Percentiles rank a stretch among this genome's conserved stretches.
Conservation (phyloP, 2,888 invertebrate genomes). For the Lasius fuliginosus region DNA sequence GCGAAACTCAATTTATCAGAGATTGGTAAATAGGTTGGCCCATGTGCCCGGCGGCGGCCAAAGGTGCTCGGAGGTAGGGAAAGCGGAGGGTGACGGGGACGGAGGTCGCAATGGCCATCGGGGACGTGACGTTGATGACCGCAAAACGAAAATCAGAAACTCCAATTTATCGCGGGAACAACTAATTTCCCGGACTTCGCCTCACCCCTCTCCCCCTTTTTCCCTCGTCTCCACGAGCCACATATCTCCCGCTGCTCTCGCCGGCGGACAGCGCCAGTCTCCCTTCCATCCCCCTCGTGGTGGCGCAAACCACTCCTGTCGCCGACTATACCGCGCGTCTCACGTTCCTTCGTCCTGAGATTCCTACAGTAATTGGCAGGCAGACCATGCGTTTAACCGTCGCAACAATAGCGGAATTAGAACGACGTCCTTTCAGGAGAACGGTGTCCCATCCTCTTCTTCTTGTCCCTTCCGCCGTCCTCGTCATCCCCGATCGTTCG, state of each 20-base stretch:
- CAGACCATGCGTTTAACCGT: conserved; percentile 64
- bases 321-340: conserved; percentile 52
- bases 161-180: conserved; percentile 78
- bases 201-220: conserved; percentile 16
- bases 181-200: conserved; percentile 74
- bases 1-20: conserved; percentile 77
- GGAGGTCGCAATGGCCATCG: conserved; percentile 63
- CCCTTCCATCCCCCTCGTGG: neutral
- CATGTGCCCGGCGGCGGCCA: conserved; percentile 54
- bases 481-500: neutral
- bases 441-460: neutral
- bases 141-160: conserved; percentile 79
- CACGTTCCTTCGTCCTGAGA: conserved; percentile 59
- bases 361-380: conserved; percentile 69
- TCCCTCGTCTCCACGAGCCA: neutral
- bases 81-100: neutral
- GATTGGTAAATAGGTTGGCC: conserved; percentile 77
- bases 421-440: conserved; percentile 61
- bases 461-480: neutral
- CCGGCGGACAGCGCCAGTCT: conserved; percentile 11
- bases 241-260: conserved; percentile 16
- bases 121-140: conserved; percentile 78
- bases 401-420: conserved; percentile 65
- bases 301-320: conserved; percentile 50
- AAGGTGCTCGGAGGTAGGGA: conserved; percentile 26